Evolutionary conservation across 2,888 invertebrate species (phyloP).

Genomic region (Ochropacha duplaris): DNA sequence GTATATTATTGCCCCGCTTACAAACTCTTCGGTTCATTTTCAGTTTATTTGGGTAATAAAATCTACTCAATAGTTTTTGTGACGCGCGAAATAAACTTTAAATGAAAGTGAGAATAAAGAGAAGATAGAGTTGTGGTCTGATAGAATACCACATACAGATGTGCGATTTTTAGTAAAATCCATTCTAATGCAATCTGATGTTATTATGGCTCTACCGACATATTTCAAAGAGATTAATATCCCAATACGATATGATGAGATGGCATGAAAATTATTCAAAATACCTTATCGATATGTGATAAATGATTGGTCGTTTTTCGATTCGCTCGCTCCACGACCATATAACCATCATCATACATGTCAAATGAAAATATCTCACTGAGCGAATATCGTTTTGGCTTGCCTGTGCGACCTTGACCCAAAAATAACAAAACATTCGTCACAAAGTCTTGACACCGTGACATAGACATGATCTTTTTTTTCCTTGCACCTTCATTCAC

Average conservation of each 20-base stretch:
- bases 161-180: no score
- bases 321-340: neutral
- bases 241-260: neutral
- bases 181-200: no score
- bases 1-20: neutral
- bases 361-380: conserved; percentile 1
- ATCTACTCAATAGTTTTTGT: neutral
- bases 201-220: neutral
- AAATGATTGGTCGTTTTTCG: neutral
- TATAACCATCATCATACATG: conserved; percentile 2
- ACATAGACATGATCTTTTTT: conserved; percentile 35
- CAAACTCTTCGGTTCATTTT: neutral
- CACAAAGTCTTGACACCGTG: conserved; percentile 53
- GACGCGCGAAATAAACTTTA: neutral
- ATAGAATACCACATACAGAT: neutral
- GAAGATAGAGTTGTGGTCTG: neutral
- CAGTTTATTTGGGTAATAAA: neutral
- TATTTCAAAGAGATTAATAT: neutral
- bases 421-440: conserved; percentile 69
- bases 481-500: neutral
- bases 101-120: neutral
- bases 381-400: conserved; percentile 29
- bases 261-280: neutral
- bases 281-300: neutral
- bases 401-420: conserved; percentile 64